Conservation (phyloP, 2,888 invertebrate species). For the Trachelus stipa region DNA sequence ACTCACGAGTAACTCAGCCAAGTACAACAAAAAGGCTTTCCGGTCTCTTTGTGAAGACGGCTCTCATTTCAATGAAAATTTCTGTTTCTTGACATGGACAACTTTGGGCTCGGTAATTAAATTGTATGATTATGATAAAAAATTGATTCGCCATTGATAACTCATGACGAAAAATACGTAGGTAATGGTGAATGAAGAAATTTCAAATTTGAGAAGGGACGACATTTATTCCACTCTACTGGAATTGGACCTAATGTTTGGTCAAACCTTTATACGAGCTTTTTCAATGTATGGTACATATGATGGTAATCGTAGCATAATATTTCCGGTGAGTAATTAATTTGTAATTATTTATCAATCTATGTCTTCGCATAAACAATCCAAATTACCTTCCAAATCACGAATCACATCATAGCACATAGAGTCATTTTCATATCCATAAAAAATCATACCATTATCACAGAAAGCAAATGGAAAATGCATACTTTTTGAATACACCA, state of each 20-base stretch:
- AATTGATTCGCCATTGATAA: neutral
- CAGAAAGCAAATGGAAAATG: slow-evolving; percentile 55
- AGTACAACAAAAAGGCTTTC: slow-evolving; percentile 35
- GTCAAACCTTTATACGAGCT: slow-evolving; percentile 73
- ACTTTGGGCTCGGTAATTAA: slow-evolving; percentile 49
- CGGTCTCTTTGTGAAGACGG: slow-evolving; percentile 54
- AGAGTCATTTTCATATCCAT: slow-evolving; percentile 34
- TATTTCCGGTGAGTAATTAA: slow-evolving; percentile 70
- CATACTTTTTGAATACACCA: slow-evolving; percentile 35
- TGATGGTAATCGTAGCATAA: slow-evolving; percentile 73
- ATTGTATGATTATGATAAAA: neutral
- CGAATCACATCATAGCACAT: slow-evolving; percentile 33
- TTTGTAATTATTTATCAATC: neutral
- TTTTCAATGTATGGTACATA: slow-evolving; percentile 79
- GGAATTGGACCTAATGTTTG: slow-evolving; percentile 78
- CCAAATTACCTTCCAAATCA: slow-evolving; percentile 32
- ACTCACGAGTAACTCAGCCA: slow-evolving; percentile 65
- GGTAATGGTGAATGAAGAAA: slow-evolving; percentile 73
- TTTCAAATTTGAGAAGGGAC: slow-evolving; percentile 70
- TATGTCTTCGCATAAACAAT: slow-evolving; percentile 27
- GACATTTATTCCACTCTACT: slow-evolving; percentile 79
- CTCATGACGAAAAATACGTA: slow-evolving; percentile 54
- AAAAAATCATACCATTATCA: slow-evolving; percentile 40
- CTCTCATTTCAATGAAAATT: slow-evolving; percentile 23
- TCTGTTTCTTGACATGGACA: slow-evolving; percentile 58